phyloP scores from a whole-genome alignment of 2,113 vertebrate species.

The Cynopterus brachyotis region DNA sequence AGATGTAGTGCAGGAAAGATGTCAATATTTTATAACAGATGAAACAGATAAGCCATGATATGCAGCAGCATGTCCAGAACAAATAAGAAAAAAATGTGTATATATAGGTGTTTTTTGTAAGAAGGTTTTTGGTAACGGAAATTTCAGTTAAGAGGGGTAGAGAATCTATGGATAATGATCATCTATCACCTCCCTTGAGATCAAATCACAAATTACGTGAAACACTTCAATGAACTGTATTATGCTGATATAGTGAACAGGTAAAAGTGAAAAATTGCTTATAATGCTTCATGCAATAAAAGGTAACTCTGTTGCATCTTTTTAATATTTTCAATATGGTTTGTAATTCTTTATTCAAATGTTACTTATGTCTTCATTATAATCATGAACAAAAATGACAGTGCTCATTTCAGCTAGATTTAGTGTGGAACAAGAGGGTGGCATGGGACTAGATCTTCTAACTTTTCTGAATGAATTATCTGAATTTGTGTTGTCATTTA shows the following conservation, averaged over 20 bases:
- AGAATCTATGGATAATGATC: not conserved
- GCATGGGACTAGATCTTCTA: not conserved
- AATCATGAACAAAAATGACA: slow-evolving; percentile 28
- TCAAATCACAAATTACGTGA: slow-evolving; percentile 47
- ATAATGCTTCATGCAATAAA: slow-evolving; percentile 40
- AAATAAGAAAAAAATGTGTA: too few species aligned
- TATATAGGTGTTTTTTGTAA: too few species aligned
- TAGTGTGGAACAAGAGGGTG: not conserved
- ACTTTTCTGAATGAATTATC: slow-evolving; percentile 59
- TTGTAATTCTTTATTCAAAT: slow-evolving; percentile 56
- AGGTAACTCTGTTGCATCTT: slow-evolving; percentile 31
- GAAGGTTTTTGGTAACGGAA: slow-evolving; percentile 43
- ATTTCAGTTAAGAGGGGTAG: not conserved
- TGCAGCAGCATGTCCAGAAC: too few species aligned
- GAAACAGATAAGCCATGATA: not conserved
- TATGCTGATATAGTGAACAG: slow-evolving; percentile 16
- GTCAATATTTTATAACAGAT: not conserved
- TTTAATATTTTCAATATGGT: slow-evolving; percentile 34
- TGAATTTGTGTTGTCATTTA: slow-evolving; percentile 77
- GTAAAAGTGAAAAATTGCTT: slow-evolving; percentile 18
- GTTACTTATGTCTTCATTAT: slow-evolving; percentile 27
- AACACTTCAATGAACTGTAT: slow-evolving; percentile 26
- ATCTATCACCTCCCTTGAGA: not conserved
- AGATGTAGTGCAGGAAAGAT: not conserved
- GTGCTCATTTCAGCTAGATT: not conserved